Conservation (phyloP, 2,888 invertebrate genomes). For the Athripsodes cinereus region DNA sequence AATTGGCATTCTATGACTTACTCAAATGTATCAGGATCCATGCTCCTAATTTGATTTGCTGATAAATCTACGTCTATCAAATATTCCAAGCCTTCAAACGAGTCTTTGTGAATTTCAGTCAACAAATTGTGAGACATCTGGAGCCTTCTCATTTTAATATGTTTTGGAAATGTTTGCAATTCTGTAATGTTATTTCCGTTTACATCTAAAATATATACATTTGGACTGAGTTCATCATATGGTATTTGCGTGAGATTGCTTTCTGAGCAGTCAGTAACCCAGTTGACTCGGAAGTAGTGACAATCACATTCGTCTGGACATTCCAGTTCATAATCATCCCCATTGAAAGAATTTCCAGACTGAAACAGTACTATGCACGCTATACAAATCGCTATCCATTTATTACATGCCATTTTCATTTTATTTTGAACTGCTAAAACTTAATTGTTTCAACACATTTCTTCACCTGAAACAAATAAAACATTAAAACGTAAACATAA, state of each 20-base stretch:
- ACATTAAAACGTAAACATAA: too few species aligned
- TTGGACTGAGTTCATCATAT: conserved; percentile 60
- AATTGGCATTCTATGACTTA: conserved; percentile 38
- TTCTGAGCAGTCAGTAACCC: conserved; percentile 72
- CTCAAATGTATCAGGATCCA: conserved; percentile 63
- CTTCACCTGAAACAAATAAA: too few species aligned
- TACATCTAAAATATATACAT: conserved; percentile 65
- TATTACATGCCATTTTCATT: conserved; percentile 9
- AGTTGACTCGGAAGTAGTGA: conserved; percentile 69
- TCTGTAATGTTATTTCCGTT: conserved; percentile 61
- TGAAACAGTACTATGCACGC: conserved; percentile 8
- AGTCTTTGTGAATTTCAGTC: conserved; percentile 52
- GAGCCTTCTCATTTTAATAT: conserved; percentile 62
- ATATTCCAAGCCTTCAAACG: conserved; percentile 60
- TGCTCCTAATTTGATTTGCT: conserved; percentile 55
- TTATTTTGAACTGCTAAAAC: neutral
- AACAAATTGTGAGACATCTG: conserved; percentile 64
- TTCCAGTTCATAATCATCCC: conserved; percentile 59
- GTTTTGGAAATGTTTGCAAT: conserved; percentile 56
- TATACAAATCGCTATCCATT: conserved; percentile 3
- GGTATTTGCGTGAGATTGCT: conserved; percentile 66
- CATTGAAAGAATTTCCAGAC: conserved; percentile 37
- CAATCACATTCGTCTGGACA: conserved; percentile 72
- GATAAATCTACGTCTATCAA: conserved; percentile 66
- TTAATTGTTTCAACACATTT: too few species aligned